phyloP scores from a whole-genome alignment of 2,797 vertebrate species.

The Melanotaenia parkinsoni region DNA sequence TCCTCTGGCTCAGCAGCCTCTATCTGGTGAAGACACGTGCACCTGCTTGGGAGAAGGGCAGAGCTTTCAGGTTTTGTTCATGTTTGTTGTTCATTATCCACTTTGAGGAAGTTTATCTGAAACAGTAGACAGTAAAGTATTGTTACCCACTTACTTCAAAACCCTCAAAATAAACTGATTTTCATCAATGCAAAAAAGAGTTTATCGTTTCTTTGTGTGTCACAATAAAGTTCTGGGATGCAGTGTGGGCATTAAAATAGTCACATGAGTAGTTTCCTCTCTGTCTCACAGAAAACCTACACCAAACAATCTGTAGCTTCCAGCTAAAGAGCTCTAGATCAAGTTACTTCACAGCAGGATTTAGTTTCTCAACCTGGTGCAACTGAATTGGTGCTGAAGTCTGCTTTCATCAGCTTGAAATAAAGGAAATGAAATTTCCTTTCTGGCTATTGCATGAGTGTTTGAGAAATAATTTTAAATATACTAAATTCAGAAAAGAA shows the following conservation, averaged over 20 bases:
- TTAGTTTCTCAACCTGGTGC: constrained; percentile 57
- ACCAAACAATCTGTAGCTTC: constrained; percentile 67
- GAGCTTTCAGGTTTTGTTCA: constrained; percentile 86
- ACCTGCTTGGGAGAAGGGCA: constrained; percentile 80
- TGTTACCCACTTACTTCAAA: not conserved
- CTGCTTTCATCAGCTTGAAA: constrained; percentile 54
- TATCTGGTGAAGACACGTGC: constrained; percentile 84
- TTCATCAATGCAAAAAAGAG: constrained; percentile 1
- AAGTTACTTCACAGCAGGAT: constrained; percentile 56
- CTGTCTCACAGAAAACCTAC: constrained; percentile 49
- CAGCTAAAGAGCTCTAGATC: constrained; percentile 58
- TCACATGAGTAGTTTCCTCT: constrained; percentile 27
- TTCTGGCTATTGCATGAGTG: not conserved
- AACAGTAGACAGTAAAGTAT: not conserved
- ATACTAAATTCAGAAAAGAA: not conserved
- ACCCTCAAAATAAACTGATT: not conserved
- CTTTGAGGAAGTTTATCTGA: constrained; percentile 1
- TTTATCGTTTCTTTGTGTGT: constrained; percentile 17
- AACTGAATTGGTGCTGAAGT: constrained; percentile 22
- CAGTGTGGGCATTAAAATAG: not conserved
- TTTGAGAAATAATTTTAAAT: not conserved
- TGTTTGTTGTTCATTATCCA: not conserved
- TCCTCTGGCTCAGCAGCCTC: constrained; percentile 82
- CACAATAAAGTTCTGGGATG: not conserved
- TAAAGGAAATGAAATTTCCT: constrained; percentile 46